Percentiles rank a stretch among this genome's conserved stretches.
These are phyloP conservation scores for Solenodon paradoxus DNA, from an alignment of 2,113 vertebrate species.

Conservation along the genomic window DNA sequence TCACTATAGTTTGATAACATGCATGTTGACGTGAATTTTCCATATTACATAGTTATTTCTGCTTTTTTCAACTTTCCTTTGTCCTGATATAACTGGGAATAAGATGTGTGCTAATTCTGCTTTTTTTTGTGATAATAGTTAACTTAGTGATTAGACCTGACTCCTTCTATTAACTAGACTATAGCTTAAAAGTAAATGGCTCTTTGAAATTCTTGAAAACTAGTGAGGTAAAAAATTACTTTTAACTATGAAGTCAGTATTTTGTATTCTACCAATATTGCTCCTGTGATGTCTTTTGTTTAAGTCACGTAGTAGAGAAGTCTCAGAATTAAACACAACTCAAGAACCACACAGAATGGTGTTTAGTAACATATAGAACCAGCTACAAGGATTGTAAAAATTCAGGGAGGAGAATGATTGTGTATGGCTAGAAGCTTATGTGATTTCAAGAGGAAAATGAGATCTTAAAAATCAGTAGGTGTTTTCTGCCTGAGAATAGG, in stretches of 20 bases:
- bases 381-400: background rate
- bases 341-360: background rate
- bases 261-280: background rate
- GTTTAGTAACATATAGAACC: background rate
- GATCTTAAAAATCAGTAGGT: background rate
- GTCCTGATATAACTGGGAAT: background rate
- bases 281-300: background rate
- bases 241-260: background rate
- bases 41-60: background rate
- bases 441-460: conserved; percentile 9
- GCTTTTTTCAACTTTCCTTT: background rate
- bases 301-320: background rate
- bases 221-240: background rate
- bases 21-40: background rate
- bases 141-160: background rate
- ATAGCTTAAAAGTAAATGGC: background rate
- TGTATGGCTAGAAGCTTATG: background rate
- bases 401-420: background rate
- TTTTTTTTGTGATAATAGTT: background rate
- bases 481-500: background rate
- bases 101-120: background rate
- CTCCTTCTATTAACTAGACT: background rate
- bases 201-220: background rate
- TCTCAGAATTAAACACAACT: background rate
- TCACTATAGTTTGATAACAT: background rate